Conservation (phyloP, 2,888 invertebrate genomes). For the Muscina levida region DNA sequence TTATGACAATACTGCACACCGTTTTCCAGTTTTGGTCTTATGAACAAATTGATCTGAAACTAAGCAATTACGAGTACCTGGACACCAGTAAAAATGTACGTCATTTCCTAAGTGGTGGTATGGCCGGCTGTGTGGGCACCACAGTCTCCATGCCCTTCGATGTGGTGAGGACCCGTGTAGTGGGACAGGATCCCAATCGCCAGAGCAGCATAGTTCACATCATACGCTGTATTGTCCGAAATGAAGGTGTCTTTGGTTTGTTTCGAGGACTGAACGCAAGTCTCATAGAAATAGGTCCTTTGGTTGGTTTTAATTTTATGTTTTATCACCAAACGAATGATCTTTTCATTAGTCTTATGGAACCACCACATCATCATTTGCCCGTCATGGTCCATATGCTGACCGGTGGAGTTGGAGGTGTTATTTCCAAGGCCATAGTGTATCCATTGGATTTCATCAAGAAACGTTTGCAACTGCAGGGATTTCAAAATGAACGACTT, state of each 20-base stretch:
- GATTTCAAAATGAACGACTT: conserved; percentile 84
- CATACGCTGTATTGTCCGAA: conserved; percentile 81
- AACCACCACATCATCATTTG: conserved; percentile 49
- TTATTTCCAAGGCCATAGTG: conserved; percentile 87
- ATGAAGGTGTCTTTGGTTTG: conserved; percentile 85
- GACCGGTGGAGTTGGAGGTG: conserved; percentile 87
- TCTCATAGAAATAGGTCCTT: conserved; percentile 91
- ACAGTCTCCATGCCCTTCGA: conserved; percentile 94
- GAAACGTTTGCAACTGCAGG: conserved; percentile 93
- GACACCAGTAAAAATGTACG: conserved; percentile 74
- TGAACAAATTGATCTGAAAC: conserved; percentile 81
- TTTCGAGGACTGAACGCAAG: conserved; percentile 92
- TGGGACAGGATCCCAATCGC: conserved; percentile 85
- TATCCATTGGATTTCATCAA: conserved; percentile 95
- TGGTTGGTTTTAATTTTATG: conserved; percentile 94
- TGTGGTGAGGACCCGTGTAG: conserved; percentile 93
- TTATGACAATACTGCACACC: conserved; percentile 92
- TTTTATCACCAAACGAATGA: conserved; percentile 88
- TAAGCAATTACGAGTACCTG: conserved; percentile 67
- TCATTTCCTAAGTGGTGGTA: conserved; percentile 89
- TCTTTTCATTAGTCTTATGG: conserved; percentile 71
- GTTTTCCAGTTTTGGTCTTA: conserved; percentile 88
- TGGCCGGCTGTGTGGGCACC: conserved; percentile 90
- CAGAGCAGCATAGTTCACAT: conserved; percentile 64
- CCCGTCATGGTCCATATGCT: conserved; percentile 79